phyloP scores from a whole-genome alignment of 2,797 vertebrate species.

The Sparus aurata region DNA sequence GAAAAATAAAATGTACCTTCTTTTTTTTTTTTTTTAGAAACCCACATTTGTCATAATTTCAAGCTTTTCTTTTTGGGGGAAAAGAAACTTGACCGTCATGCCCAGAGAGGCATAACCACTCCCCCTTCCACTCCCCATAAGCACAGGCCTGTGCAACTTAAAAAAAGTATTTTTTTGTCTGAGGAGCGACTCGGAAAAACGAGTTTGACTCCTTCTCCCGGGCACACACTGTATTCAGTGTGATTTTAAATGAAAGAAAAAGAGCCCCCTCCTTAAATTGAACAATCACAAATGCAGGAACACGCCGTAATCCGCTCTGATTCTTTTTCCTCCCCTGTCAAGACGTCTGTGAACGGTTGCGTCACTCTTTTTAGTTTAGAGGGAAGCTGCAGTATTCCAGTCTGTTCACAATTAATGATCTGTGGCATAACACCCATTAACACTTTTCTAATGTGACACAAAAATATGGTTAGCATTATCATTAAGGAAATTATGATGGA shows the following conservation, averaged over 20 bases:
- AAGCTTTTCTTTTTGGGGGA: constrained; percentile 10
- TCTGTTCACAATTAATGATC: constrained; percentile 80
- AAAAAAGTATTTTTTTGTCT: constrained; percentile 32
- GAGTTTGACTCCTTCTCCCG: constrained; percentile 7
- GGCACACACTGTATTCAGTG: background rate
- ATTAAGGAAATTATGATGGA: constrained; percentile 87
- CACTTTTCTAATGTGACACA: constrained; percentile 85
- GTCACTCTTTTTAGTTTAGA: constrained; percentile 58
- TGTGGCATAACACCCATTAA: constrained; percentile 85
- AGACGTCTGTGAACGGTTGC: constrained; percentile 63
- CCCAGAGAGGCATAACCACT: constrained; percentile 39
- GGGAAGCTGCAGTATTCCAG: constrained; percentile 62
- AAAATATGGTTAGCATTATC: constrained; percentile 87
- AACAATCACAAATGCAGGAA: constrained; percentile 39
- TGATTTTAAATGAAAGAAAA: constrained; percentile 14
- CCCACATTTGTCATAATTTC: constrained; percentile 10
- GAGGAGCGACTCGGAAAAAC: constrained; percentile 8
- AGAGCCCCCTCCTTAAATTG: constrained; percentile 20
- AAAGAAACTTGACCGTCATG: constrained; percentile 18
- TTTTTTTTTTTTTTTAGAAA: background rate
- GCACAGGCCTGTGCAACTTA: constrained; percentile 9
- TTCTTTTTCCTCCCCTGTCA: constrained; percentile 28
- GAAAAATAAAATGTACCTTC: constrained; percentile 4
- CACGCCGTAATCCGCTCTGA: background rate
- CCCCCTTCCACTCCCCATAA: constrained; percentile 32